Evolutionary conservation across 2,113 vertebrate genomes (phyloP).

Genomic region (Anoplopoma fimbria): DNA sequence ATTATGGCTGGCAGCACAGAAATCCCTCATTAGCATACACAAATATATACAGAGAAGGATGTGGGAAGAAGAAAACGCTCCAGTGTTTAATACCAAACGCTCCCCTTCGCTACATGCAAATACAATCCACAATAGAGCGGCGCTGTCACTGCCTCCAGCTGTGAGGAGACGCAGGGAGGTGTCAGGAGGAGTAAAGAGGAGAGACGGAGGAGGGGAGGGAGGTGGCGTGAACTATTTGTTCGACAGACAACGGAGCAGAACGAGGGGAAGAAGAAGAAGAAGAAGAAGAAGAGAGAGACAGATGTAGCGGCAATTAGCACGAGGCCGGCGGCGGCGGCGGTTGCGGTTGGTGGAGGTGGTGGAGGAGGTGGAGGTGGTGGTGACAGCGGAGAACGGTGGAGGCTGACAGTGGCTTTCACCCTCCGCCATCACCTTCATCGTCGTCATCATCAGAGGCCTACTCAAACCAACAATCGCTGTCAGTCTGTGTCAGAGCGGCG

Average conservation of each 20-base stretch:
- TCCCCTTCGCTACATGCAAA: constrained; percentile 74
- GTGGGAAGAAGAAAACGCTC: constrained; percentile 57
- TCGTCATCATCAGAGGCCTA: constrained; percentile 50
- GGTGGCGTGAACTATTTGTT: constrained; percentile 65
- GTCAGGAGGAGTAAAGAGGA: constrained; percentile 77
- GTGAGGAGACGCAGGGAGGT: constrained; percentile 69
- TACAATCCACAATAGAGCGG: constrained; percentile 62
- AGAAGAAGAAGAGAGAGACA: constrained; percentile 71
- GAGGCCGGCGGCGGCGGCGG: constrained; percentile 24
- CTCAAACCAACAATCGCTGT: constrained; percentile 67
- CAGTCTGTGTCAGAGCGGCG: constrained; percentile 62
- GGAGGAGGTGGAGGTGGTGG: too few species aligned
- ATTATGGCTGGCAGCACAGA: constrained; percentile 66
- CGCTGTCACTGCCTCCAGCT: constrained; percentile 70
- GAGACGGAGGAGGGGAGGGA: constrained; percentile 84
- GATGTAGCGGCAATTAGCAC: constrained; percentile 91
- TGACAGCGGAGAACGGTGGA: constrained; percentile 49
- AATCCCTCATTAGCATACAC: constrained; percentile 72
- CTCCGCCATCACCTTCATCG: constrained; percentile 50
- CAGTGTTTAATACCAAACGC: constrained; percentile 60
- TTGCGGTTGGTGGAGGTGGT: not conserved
- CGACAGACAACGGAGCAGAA: constrained; percentile 41
- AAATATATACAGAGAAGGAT: constrained; percentile 67
- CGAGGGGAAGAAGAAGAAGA: constrained; percentile 7
- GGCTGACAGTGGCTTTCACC: constrained; percentile 63